Base-by-base conservation (phyloP, 64 coral and sea anemone genomes). In the Dendronephthya gigantea region DNA sequence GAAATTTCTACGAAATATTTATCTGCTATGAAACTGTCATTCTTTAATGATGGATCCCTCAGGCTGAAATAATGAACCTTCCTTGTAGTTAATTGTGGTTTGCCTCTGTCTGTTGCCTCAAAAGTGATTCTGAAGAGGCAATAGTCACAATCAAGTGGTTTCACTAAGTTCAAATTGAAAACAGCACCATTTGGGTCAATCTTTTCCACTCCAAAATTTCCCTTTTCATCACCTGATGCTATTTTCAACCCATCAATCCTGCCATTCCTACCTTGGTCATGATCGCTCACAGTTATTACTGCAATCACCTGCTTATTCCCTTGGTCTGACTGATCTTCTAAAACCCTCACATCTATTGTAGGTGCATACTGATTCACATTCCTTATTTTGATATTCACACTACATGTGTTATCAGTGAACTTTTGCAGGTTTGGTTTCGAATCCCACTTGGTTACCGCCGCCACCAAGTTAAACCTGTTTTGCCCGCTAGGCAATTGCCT, bases 341-440 rank as follows among this genome's bases (percentile, higher is more conserved):
- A 58, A 40, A 93, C 91, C 16, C 36, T 84, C 22, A 93, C 82
- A 33, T 84, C 84, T 55, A 98, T 87, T n/a, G 32, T 68, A 0
- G 95, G 95, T n/a, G 92, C 85, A 83, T 93, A 98, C 32, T 86
- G 35, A 17, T 90, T 90, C 14, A 86, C 83, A 31, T 56, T 39
- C 38, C 69, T 34, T 55, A 90, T 69, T 56, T 48, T 85, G 22
- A 90, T 49, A 33, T 25, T 86, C 5, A 90, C 32, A 41, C 29
- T 40, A 38, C 89, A 90, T 28, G 72, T 28, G 27, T 79, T 39
- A 40, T 85, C 70, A 39, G 37, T 70, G 40, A 43, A 40, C 12
- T 83, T n/a, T 22, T 90, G 79, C 15, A 58, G 89, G 4, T 70
- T 68, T 1, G 84, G 83, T 17, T 83, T 81, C 22, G 83, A 37